These are phyloP conservation scores for Tyria jacobaeae DNA, from an alignment of 2,888 invertebrate genomes.

Conservation along the genomic window DNA sequence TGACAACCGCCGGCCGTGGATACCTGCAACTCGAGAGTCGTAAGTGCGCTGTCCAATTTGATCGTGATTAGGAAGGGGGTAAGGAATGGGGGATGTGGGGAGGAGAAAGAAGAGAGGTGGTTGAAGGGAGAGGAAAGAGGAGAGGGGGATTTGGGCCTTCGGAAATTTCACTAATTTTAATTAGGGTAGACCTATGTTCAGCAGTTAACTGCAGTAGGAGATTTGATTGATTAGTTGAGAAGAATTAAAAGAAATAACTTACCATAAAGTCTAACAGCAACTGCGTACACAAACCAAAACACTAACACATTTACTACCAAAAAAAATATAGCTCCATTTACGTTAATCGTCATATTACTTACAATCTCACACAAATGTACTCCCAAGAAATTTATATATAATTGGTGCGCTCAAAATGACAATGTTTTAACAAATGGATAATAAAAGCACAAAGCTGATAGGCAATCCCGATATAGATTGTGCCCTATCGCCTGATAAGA, in stretches of 20 bases:
- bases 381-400: background rate
- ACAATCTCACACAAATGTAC: background rate
- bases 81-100: too few species aligned
- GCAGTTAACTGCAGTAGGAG: too few species aligned
- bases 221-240: too few species aligned
- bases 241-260: constrained; percentile 49
- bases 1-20: too few species aligned
- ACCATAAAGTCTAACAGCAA: constrained; percentile 69
- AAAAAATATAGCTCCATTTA: constrained; percentile 61
- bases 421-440: constrained; percentile 16
- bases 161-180: too few species aligned
- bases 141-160: too few species aligned
- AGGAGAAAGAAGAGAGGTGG: too few species aligned
- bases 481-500: constrained; percentile 43
- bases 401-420: constrained; percentile 14
- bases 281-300: constrained; percentile 68
- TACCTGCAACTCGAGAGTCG: too few species aligned
- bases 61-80: too few species aligned
- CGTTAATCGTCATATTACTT: constrained; percentile 55
- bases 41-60: too few species aligned
- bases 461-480: constrained; percentile 33
- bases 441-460: constrained; percentile 26
- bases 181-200: too few species aligned
- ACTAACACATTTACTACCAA: constrained; percentile 65
- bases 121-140: too few species aligned